Evolutionary conservation across 2,797 vertebrate species (phyloP), one percentile per base, ranked within the genome.

Genomic region (Sebastes minor): DNA sequence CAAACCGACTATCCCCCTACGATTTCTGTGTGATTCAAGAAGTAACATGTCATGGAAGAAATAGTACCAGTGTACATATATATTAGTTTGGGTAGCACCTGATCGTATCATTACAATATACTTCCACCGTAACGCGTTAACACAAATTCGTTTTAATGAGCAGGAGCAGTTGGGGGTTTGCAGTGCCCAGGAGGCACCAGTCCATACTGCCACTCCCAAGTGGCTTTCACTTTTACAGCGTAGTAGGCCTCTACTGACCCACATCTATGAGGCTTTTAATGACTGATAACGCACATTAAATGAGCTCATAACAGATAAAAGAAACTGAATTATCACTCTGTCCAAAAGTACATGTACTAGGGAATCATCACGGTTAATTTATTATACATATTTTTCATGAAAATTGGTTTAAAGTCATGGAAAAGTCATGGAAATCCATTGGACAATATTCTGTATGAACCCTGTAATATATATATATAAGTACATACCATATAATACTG

Each of bases 401-500:
- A 46, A 46, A 46, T 38, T 2, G 42, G 42, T 46, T 46, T 46
- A 46, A 46, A 42, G 1, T 52, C 8, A n/a, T 49, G 46, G 46
- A 49, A 49, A 49, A 49, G 46, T 52, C 38, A 18, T 46, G 14
- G 42, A 46, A 46, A 46, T 46, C 42, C 42, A 46, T 46, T 46
- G 42, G 16, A 46, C 3, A 46, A 46, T 16, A 46, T 46, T 46
- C 14, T 46, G 42, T 46, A 46, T 18, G 42, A 46, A 18, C 42
- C 6, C 42, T 46, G 42, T 46, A 46, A 46, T 46, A 46, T 35
- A 12, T 33, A 35, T 42, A 46, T 18, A 46, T 3, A 46, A 18
- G 6, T 46, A 46, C 0, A 46, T 46, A 18, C 42, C 0, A 46
- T 0, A 46, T 46, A 46, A 46, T 49, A 18, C 18, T 9, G 5